These are phyloP conservation scores for Dynastes hyllus DNA, from an alignment of 2,888 invertebrate genomes.

Conservation along the genomic window DNA sequence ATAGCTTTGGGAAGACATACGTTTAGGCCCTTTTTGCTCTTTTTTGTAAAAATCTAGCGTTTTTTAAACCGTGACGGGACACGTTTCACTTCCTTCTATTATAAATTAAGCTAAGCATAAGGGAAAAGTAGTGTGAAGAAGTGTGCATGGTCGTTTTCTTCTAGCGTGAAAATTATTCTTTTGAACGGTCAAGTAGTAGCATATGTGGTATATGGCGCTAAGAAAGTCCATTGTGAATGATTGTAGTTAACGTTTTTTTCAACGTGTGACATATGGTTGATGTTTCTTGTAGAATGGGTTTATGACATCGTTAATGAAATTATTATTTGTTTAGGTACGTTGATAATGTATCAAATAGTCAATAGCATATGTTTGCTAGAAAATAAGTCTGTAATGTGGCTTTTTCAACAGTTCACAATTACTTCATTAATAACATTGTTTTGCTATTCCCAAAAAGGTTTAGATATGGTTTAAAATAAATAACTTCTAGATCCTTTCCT, in stretches of 20 bases:
- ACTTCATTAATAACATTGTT: no score
- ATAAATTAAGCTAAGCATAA: background rate
- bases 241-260: conserved; percentile 12
- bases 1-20: background rate
- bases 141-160: conserved; percentile 4
- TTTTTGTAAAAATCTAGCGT: no score
- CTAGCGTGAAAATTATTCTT: conserved; percentile 32
- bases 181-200: background rate
- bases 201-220: conserved; percentile 32
- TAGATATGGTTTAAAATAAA: no score
- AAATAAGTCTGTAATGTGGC: no score
- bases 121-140: background rate
- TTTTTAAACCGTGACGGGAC: background rate
- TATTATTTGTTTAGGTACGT: no score
- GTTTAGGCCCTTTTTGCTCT: background rate
- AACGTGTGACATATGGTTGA: conserved; percentile 21
- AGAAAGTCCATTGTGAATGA: background rate
- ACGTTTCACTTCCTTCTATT: conserved; percentile 14
- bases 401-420: no score
- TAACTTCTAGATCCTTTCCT: no score
- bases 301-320: no score
- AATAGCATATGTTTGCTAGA: no score
- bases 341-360: no score
- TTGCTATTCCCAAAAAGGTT: no score
- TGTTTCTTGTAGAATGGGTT: background rate